Evolutionary conservation across 2,113 vertebrate species (phyloP).

Genomic region (Scytalopus superciliaris): DNA sequence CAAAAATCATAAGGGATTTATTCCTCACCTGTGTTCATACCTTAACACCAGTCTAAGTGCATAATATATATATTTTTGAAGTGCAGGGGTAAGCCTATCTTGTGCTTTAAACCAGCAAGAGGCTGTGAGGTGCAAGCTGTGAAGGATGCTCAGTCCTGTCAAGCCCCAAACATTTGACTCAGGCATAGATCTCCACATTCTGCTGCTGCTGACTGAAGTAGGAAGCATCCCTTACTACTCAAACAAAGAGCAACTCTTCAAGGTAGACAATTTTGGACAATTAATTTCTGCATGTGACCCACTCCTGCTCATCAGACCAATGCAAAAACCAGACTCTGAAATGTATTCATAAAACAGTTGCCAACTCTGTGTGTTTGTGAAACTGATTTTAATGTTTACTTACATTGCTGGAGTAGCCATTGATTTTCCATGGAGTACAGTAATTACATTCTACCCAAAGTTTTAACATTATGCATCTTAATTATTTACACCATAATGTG

Average conservation of each 20-base stretch:
- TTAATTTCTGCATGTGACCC: background rate
- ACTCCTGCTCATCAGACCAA: background rate
- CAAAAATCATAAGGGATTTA: background rate
- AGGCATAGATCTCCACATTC: background rate
- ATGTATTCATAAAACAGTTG: background rate
- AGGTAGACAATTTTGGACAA: background rate
- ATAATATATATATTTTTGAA: background rate
- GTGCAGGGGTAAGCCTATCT: background rate
- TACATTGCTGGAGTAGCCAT: background rate
- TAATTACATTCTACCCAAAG: conserved; percentile 36
- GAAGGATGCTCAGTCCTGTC: background rate
- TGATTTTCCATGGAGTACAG: conserved; percentile 11
- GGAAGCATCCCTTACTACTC: background rate
- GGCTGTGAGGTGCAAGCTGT: background rate
- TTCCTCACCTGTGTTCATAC: background rate
- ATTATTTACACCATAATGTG: conserved; percentile 48
- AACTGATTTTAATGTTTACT: background rate
- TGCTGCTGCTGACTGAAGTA: background rate
- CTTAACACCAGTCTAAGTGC: background rate
- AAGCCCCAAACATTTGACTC: background rate
- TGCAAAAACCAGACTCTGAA: background rate
- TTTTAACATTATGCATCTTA: conserved; percentile 1
- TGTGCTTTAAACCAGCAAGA: background rate
- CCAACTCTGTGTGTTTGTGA: background rate
- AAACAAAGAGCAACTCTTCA: background rate